A percentile compares a stretch with the other conserved stretches of the same genome.
These are phyloP conservation scores for Limosa lapponica DNA, from an alignment of 2,797 vertebrate genomes.

Conservation along the genomic window DNA sequence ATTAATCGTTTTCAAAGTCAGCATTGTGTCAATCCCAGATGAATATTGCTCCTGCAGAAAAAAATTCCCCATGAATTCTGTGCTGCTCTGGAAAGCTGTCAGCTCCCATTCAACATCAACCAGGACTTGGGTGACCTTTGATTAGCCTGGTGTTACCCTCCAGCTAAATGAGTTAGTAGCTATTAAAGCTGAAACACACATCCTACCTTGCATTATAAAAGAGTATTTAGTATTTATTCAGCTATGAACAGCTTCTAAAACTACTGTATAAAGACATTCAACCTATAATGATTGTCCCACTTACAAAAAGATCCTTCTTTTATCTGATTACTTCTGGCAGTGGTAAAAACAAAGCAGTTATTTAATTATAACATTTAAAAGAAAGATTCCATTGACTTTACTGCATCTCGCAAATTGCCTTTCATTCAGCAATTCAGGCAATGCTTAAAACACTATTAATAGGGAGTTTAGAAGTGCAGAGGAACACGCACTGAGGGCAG, in stretches of 20 bases:
- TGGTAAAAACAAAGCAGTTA: background rate
- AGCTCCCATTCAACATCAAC: slow-evolving; percentile 59
- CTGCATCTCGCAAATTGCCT: background rate
- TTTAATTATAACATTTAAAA: background rate
- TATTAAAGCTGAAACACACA: slow-evolving; percentile 56
- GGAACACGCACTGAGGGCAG: background rate
- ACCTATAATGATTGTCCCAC: background rate
- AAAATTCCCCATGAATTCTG: background rate
- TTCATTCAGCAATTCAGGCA: background rate
- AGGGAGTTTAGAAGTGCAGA: background rate
- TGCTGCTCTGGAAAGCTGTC: slow-evolving; percentile 39
- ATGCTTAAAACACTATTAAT: background rate
- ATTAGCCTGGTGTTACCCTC: slow-evolving; percentile 58
- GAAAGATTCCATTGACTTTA: background rate
- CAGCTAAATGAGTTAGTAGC: slow-evolving; percentile 63
- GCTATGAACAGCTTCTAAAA: background rate
- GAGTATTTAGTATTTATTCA: slow-evolving; percentile 47
- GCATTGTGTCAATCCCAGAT: slow-evolving; percentile 28
- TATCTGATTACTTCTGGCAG: background rate
- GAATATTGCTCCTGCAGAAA: background rate
- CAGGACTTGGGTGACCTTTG: slow-evolving; percentile 31
- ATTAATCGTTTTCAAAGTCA: slow-evolving; percentile 53
- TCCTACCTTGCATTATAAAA: slow-evolving; percentile 28
- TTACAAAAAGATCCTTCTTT: background rate
- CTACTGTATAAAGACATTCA: background rate